phyloP scores from a whole-genome alignment of 2,113 vertebrate genomes.

The Catharus minimus region DNA sequence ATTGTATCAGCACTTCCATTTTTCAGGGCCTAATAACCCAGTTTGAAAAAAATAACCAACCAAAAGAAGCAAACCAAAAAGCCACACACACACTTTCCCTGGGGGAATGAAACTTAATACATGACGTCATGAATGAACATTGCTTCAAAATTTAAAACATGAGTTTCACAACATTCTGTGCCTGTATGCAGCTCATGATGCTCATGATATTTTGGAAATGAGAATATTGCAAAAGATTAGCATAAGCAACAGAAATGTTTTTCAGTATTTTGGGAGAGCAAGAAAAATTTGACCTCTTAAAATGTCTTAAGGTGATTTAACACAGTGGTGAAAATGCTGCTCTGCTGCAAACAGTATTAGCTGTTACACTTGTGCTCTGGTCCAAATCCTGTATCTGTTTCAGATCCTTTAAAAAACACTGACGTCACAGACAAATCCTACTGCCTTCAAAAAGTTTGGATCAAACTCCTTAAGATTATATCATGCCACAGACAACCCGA shows the following conservation, averaged over 20 bases:
- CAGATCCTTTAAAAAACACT: not conserved
- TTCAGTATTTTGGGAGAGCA: not conserved
- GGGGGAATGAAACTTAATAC: not conserved
- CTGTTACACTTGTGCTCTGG: not conserved
- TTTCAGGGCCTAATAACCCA: constrained; percentile 39
- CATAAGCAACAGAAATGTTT: not conserved
- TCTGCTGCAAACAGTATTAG: not conserved
- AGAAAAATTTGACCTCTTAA: not conserved
- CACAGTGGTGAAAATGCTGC: not conserved
- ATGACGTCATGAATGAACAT: not conserved
- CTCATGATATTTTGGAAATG: not conserved
- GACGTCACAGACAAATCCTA: not conserved
- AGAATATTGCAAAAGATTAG: not conserved
- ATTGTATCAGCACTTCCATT: constrained; percentile 54
- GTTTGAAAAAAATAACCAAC: not conserved
- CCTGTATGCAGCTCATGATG: not conserved
- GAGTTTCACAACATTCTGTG: not conserved
- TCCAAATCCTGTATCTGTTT: not conserved
- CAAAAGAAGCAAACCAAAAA: not conserved
- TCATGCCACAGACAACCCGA: not conserved
- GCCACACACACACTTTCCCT: not conserved
- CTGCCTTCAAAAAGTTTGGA: not conserved
- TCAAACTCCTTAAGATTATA: not conserved
- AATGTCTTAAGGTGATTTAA: not conserved
- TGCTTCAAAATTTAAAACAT: not conserved